These are phyloP conservation scores for Rynchops niger DNA, from an alignment of 2,113 vertebrate genomes.

Conservation along the genomic window DNA sequence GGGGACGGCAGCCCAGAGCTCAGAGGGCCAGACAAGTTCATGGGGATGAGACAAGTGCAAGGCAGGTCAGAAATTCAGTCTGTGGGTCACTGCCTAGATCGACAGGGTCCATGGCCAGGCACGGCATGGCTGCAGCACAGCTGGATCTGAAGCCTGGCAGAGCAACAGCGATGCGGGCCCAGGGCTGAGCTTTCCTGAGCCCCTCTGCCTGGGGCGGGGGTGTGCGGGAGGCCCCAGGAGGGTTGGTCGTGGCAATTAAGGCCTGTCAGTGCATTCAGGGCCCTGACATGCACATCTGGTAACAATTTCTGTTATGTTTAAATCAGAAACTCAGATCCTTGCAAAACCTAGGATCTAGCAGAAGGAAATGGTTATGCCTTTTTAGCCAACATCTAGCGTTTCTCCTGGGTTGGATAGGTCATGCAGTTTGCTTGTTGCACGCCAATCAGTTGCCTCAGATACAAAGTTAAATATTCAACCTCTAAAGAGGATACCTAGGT, in stretches of 20 bases:
- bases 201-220: background rate
- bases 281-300: conserved; percentile 8
- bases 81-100: background rate
- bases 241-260: background rate
- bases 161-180: rapidly evolving
- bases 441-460: background rate
- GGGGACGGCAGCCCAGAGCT: rapidly evolving
- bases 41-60: background rate
- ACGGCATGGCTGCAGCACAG: background rate
- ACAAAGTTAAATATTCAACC: background rate
- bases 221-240: background rate
- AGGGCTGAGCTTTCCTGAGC: background rate
- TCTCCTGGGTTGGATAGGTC: background rate
- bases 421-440: background rate
- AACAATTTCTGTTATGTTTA: conserved; percentile 26
- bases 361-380: background rate
- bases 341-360: background rate
- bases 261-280: background rate
- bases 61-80: background rate
- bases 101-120: background rate
- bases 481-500: background rate
- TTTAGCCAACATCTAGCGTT: background rate
- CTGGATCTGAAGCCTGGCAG: background rate
- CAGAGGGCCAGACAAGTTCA: background rate
- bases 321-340: conserved; percentile 8